phyloP scores from a whole-genome alignment of 2,888 invertebrate genomes.

The Caenorhabditis afra region DNA sequence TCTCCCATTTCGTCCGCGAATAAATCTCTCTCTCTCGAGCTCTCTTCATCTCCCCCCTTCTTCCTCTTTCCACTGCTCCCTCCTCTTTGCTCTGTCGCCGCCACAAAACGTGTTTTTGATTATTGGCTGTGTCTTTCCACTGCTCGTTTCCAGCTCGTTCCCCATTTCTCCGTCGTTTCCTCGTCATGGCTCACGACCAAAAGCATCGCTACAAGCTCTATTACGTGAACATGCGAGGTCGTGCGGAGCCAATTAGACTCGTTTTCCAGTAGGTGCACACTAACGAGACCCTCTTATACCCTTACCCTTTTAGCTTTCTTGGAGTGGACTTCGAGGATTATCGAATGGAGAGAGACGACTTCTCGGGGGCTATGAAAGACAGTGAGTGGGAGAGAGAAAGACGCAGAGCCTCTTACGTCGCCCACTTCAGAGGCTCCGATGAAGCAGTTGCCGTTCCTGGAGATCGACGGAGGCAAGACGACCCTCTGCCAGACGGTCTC shows the following conservation, averaged over 20 bases:
- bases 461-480: slow-evolving; percentile 60
- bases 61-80: slow-evolving; percentile 1
- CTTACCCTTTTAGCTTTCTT: slow-evolving; percentile 40
- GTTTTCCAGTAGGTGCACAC: slow-evolving; percentile 42
- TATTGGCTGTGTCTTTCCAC: slow-evolving; percentile 17
- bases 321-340: slow-evolving; percentile 59
- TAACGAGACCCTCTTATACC: background rate
- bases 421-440: slow-evolving; percentile 54
- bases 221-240: slow-evolving; percentile 49
- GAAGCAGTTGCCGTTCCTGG: slow-evolving; percentile 56
- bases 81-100: slow-evolving; percentile 6
- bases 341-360: slow-evolving; percentile 49
- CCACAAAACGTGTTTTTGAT: slow-evolving; percentile 52
- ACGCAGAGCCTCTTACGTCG: background rate
- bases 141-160: slow-evolving; percentile 12
- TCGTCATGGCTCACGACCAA: slow-evolving; percentile 44
- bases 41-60: slow-evolving; percentile 21
- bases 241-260: slow-evolving; percentile 62
- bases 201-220: slow-evolving; percentile 60
- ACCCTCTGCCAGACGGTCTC: slow-evolving; percentile 58
- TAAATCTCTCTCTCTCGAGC: background rate
- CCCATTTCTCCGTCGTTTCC: background rate
- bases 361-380: slow-evolving; percentile 37
- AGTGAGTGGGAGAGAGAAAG: slow-evolving; percentile 34
- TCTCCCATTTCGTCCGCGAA: slow-evolving; percentile 11